A percentile compares a stretch with the other conserved stretches of the same genome.
These are phyloP conservation scores for Harmothoe impar DNA, from an alignment of 2,888 invertebrate genomes.

Conservation along the genomic window DNA sequence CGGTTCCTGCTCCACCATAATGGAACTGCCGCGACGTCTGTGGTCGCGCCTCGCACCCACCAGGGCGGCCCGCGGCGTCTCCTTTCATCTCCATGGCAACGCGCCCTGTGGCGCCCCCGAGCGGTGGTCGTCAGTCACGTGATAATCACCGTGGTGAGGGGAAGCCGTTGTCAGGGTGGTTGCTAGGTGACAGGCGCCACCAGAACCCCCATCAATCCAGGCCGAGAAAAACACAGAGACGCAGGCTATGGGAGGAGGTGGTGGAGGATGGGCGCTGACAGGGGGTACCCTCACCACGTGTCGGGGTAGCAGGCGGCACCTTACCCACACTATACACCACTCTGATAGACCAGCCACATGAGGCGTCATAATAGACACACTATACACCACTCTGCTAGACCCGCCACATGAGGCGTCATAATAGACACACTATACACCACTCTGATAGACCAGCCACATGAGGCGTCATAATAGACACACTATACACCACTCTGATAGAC, in stretches of 20 bases:
- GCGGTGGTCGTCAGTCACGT: slow-evolving; percentile 12
- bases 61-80: background rate
- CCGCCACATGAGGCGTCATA: too few species aligned
- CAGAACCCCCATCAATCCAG: background rate
- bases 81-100: slow-evolving; percentile 43
- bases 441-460: too few species aligned
- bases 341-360: too few species aligned
- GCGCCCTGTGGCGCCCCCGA: background rate
- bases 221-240: background rate
- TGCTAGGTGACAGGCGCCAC: slow-evolving; percentile 6
- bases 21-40: background rate
- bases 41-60: background rate
- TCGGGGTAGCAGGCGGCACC: too few species aligned
- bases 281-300: too few species aligned
- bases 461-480: too few species aligned
- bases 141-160: slow-evolving; percentile 25
- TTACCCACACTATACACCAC: too few species aligned
- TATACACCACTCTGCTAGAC: background rate
- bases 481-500: too few species aligned
- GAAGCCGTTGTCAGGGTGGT: slow-evolving; percentile 20
- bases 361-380: too few species aligned
- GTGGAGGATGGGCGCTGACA: too few species aligned
- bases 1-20: slow-evolving; percentile 30
- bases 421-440: too few species aligned
- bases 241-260: background rate